Evolutionary conservation across 1,140 invertebrate species (phyloP).

Genomic region (Pogonognathellus flavescens): DNA sequence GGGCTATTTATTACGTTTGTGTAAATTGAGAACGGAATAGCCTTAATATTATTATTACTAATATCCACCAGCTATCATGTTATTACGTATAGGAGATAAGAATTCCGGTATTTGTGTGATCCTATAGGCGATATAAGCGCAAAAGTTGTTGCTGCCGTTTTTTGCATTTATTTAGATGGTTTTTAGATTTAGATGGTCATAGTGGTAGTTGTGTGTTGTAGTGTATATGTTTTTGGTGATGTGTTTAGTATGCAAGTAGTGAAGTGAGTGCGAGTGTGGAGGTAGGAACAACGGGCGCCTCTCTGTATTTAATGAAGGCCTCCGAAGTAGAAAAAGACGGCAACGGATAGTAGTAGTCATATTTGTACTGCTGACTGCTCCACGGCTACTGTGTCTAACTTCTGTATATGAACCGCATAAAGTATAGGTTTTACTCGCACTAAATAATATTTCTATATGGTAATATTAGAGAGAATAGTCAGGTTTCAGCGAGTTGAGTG

Average conservation of each 20-base stretch:
- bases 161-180: constrained; percentile 1
- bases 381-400: not conserved
- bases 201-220: not conserved
- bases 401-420: not conserved
- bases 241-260: constrained; percentile 47
- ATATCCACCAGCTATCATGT: too few relatives aligned
- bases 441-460: not conserved
- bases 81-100: too few relatives aligned
- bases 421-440: not conserved
- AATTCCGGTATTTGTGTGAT: too few relatives aligned
- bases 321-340: constrained; percentile 35
- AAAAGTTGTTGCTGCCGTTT: not conserved
- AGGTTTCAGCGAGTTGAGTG: constrained; percentile 53
- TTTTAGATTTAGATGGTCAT: too few relatives aligned
- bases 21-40: too few relatives aligned
- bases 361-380: constrained; percentile 35
- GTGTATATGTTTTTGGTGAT: not conserved
- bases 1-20: too few relatives aligned
- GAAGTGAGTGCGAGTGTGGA: not conserved
- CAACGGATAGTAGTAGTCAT: constrained; percentile 4
- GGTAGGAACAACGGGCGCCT: constrained; percentile 26
- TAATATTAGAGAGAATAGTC: not conserved
- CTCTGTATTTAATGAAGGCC: constrained; percentile 35
- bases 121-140: too few relatives aligned
- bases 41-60: too few relatives aligned